Base-by-base conservation (phyloP, 2,113 vertebrate genomes). In the Dipodomys ordii region DNA sequence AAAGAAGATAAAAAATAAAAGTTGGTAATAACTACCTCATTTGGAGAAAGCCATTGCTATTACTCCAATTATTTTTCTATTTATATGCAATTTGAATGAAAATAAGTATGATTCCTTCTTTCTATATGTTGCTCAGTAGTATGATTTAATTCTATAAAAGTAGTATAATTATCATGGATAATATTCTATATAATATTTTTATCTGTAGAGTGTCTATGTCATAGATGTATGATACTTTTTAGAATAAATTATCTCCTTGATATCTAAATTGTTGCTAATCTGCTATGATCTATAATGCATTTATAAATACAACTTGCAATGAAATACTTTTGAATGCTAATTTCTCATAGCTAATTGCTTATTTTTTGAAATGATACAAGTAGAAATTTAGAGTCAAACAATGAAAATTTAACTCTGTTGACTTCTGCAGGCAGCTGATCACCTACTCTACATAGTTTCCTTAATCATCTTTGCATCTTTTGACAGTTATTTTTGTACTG, bases 1-100 rank as follows among this genome's bases (percentile, higher is more conserved):
- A 82, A 69, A 19, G 74, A 73, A 44, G n/a, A 57, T 60, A 65
- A 83, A 60, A 80, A 85, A 85, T 60, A 96, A 87, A 95, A 92
- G 46, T 32, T 1, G 83, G 15, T 30, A 35, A 44, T 44, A 82
- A 46, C 11, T 3, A 32, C 8, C 27, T 87, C 46, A n/a, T 23
- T 87, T 84, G 79, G 18, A 74, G 28, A 80, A 62, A 9, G 69
- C 13, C 46, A 4, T 19, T 22, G 7, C 25, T 68, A 62, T 28
- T 30, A 25, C 49, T 77, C 60, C 8, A 27, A 30, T 76, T 83
- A 27, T 86, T 87, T 87, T 90, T 78, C 27, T 77, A 30, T 62
- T 62, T 79, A 19, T 35, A 27, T 27, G 2, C 4, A 86, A 18
- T 81, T 76, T 80, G 22, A 94, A 35, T 87, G 44, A 87, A 91